Percentiles rank a stretch among this genome's conserved stretches.
Evolutionary conservation across 2,113 vertebrate species (phyloP).

Genomic region (Austrofundulus limnaeus): DNA sequence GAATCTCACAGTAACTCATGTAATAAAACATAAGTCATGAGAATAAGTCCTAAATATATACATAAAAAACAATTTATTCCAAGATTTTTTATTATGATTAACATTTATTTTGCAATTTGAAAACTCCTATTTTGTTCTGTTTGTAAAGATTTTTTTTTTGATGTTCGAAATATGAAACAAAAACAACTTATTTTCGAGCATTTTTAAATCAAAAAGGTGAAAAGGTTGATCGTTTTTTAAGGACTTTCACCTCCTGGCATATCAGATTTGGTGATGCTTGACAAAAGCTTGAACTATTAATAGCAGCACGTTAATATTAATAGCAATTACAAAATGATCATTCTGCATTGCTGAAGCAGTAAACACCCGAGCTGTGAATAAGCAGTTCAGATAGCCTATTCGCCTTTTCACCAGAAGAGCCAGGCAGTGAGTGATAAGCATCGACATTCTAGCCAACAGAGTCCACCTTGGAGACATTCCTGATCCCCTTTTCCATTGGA

Average conservation of each 20-base stretch:
- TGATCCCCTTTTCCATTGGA: slow-evolving; percentile 77
- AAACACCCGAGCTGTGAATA: slow-evolving; percentile 65
- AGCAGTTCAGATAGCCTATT: slow-evolving; percentile 68
- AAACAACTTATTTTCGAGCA: slow-evolving; percentile 5
- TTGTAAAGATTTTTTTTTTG: too few species aligned
- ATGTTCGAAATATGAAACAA: background rate
- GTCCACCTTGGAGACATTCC: slow-evolving; percentile 72
- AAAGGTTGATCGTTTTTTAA: slow-evolving; percentile 21
- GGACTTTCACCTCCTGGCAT: slow-evolving; percentile 6
- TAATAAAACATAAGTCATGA: background rate
- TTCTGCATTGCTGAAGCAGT: slow-evolving; percentile 45
- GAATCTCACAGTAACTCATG: background rate
- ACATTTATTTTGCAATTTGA: background rate
- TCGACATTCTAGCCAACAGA: slow-evolving; percentile 76
- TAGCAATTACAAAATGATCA: slow-evolving; percentile 60
- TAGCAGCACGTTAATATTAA: slow-evolving; percentile 51
- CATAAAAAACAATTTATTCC: too few species aligned
- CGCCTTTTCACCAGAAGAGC: slow-evolving; percentile 67
- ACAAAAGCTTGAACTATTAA: slow-evolving; percentile 46
- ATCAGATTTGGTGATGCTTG: slow-evolving; percentile 21
- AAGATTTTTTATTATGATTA: too few species aligned
- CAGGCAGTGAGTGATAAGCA: slow-evolving; percentile 70
- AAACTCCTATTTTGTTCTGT: too few species aligned
- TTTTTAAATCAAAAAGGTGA: slow-evolving; percentile 20
- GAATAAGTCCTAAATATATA: background rate